Conservation (phyloP, 2,888 invertebrate species). For the Doris montereyensis region DNA sequence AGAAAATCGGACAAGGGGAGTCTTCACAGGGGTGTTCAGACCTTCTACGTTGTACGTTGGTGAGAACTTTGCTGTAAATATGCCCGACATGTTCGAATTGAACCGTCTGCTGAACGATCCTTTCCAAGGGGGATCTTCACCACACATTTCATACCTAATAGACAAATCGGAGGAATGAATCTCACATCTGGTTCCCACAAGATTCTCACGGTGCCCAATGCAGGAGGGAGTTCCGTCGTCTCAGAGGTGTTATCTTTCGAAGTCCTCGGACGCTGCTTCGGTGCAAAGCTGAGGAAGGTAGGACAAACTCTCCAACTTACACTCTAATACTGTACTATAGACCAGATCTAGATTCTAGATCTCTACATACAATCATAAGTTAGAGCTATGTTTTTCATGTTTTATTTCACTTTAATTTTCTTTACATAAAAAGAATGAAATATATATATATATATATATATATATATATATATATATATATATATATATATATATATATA, state of each 20-base stretch:
- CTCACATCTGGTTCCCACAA: constrained; percentile 57
- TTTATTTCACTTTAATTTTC: too few relatives aligned
- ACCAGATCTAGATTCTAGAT: too few relatives aligned
- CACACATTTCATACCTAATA: constrained; percentile 55
- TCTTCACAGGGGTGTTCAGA: too few relatives aligned
- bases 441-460: too few relatives aligned
- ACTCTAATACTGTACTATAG: too few relatives aligned
- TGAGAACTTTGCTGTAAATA: constrained; percentile 58
- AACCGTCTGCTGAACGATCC: constrained; percentile 52
- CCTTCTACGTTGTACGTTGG: constrained; percentile 58
- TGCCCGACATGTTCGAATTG: constrained; percentile 56
- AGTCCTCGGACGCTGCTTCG: constrained; percentile 55
- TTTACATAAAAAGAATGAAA: too few relatives aligned
- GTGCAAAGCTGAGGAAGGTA: constrained; percentile 60
- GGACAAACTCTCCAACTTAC: too few relatives aligned
- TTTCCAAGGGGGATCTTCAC: constrained; percentile 50
- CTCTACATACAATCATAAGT: too few relatives aligned
- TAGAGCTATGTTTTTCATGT: too few relatives aligned
- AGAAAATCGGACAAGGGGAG: too few relatives aligned
- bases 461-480: too few relatives aligned
- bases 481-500: too few relatives aligned
- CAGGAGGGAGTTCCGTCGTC: constrained; percentile 68
- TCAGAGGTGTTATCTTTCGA: constrained; percentile 70
- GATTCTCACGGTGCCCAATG: constrained; percentile 65
- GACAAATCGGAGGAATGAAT: constrained; percentile 53